Base-by-base conservation (phyloP, 2,797 vertebrate genomes). In the Odontamblyopus rebecca region DNA sequence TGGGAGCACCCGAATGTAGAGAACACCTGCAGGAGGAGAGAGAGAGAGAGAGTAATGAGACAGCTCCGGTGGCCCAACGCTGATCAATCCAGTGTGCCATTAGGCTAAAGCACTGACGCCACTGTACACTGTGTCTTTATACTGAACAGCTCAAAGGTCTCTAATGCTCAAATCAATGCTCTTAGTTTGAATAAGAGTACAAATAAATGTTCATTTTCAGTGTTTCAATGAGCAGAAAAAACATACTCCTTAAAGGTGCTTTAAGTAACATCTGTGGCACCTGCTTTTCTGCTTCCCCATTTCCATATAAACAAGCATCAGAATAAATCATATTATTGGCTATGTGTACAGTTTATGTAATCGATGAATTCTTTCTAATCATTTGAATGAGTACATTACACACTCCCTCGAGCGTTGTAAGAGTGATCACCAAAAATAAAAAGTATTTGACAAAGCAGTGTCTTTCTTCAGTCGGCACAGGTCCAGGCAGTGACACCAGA, bases 11-110 rank as follows among this genome's bases (percentile, higher is more conserved):
- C 71, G 75, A 85, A 85, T 85, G 80, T 82, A 83, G 73, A 89
- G 88, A 91, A 91, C 91, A 94, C 91, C 92, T 93, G 92, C 90
- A 86, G n/a, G 57, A 85, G 89, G 83, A 76, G 85, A 93, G 44
- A 48, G 85, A 93, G 44, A 48, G 44, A 13, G 3, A 48, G 88
- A 93, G 91, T 94, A 93, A 94, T 93, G 93, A 94, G 92, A 88
- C 89, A 82, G 83, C 82, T 89, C 88, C 88, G 73, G 89, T 89
- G 87, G 91, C 87, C 91, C 88, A 7, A 48, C 73, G 48, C 90
- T 93, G 92, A 93, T 94, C 92, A 93, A 91, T 93, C 89, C 91
- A 80, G 87, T 85, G 44, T 32, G 61, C 76, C 87, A 91, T 93
- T 93, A 93, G 83, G 73, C 75, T 78, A 78, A 79, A 68, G 75